Evolutionary conservation across 2,797 vertebrate genomes (phyloP), one percentile per base, ranked within the genome.

Genomic region (Halcyon leucocephala): DNA sequence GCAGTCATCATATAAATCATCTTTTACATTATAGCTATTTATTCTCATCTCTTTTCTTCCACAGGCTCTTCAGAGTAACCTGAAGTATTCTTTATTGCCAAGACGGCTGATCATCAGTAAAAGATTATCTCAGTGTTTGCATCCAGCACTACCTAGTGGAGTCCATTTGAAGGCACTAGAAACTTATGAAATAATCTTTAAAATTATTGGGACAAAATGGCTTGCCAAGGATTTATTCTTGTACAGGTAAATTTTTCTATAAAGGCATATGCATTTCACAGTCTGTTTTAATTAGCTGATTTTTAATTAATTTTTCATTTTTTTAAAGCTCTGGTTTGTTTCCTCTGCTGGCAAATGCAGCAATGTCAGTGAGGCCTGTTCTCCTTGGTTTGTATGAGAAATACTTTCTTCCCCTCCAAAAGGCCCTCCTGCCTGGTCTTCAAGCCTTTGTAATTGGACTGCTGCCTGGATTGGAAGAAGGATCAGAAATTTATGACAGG

Each of bases 131-230:
- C 99, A 99, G 88, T 99, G 99, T 86, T 95, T 99, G 87, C 99
- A 99, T 89, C 99, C 99, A 4, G 99, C 99, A 57, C 98, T 99
- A 89, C 99, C 99, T 61, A 99, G 99, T 26, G 99, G 99, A 3
- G 99, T 99, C 28, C 99, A 99, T 95, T 98, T 99, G 42, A 99
- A 99, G 93, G 99, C 99, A 54, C 97, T 99, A n/a, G 99, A 99
- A 97, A 99, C 99, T 33, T 99, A 99, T 7, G 99, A 99, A 96
- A 98, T 99, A 74, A 99, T 99, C 97, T 99, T 99, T 82, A 99
- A 99, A 98, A 99, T 99, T 67, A 99, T 99, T 29, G 99, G 99
- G 29, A 99, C 99, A 92, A 99, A 99, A 99, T 99, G 99, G 99
- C 98, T 99, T 76, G 99, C 99, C 96, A 99, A 99, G 96, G 99